Evolutionary conservation across 1,140 invertebrate species (phyloP).

Genomic region (Aphaenogaster floridana): DNA sequence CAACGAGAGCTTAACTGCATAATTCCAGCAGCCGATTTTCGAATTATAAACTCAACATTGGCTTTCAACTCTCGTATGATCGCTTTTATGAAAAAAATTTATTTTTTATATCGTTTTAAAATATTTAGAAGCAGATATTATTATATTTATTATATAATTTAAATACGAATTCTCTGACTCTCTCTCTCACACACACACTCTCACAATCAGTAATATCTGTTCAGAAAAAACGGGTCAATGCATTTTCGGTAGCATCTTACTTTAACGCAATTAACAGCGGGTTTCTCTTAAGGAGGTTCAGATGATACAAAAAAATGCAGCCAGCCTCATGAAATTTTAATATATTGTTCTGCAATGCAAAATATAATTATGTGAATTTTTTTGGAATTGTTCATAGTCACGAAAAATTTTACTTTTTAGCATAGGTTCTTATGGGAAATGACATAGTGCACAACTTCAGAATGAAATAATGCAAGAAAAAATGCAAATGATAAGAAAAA

Average conservation of each 20-base stretch:
- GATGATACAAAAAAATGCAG: too few species aligned
- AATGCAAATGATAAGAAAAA: too few species aligned
- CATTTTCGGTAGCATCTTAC: not conserved
- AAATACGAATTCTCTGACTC: not conserved
- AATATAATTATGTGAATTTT: too few species aligned
- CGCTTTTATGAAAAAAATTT: not conserved
- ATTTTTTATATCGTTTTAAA: not conserved
- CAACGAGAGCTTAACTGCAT: constrained; percentile 6
- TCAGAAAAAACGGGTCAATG: not conserved
- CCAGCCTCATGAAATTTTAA: too few species aligned
- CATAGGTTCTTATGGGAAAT: too few species aligned
- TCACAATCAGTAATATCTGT: not conserved
- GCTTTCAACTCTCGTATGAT: not conserved
- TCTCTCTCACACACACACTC: too few species aligned
- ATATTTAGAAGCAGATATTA: not conserved
- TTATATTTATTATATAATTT: not conserved
- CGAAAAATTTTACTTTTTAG: too few species aligned
- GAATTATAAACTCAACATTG: constrained; percentile 2
- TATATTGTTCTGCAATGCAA: too few species aligned
- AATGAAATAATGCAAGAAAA: too few species aligned
- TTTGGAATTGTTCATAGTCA: too few species aligned
- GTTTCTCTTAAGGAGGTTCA: not conserved
- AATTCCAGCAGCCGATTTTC: not conserved
- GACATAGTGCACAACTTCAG: too few species aligned
- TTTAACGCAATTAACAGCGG: not conserved